Base-by-base conservation (phyloP, 2,888 invertebrate genomes). In the Beris chalybata region DNA sequence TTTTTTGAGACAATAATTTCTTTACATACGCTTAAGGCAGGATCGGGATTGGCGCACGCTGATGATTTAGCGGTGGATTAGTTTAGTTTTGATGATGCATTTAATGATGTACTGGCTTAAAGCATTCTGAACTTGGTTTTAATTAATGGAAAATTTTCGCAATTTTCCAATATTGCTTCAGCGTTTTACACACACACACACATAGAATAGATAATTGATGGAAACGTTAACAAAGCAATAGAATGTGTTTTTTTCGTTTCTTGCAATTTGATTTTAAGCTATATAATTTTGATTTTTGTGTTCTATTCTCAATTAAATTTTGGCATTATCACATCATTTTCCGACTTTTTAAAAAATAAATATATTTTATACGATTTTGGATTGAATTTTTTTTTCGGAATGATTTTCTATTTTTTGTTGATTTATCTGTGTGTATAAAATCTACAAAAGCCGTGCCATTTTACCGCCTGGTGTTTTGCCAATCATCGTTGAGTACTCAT, bases 401-500 rank as follows among this genome's bases (percentile, higher is more conserved):
- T 50, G 13, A n/a, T 50, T 50, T 50, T 50, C 6, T 50, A 22
- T 22, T 22, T 22, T 48, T 38, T 38, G 6, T 53, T 13, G n/a
- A 13, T 53, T 53, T 22, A 53, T 53, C 3, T 53, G 12, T 53
- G 12, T 22, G 12, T n/a, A 45, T 58, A 12, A 44, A 22, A 52
- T 63, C 66, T 78, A 80, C 74, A 80, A 80, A 73, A 80, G 77
- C 73, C 80, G 77, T 73, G 79, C 79, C 78, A 79, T 81, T 78
- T 80, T 80, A 71, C 81, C 79, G 73, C 80, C 78, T 67, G 79
- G 76, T 71, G 78, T 75, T 76, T 81, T 81, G 76, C 81, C 80
- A 78, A 80, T 79, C 79, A 81, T 79, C 71, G 80, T 76, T 71
- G 79, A 78, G 75, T 79, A 81, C 74, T 80, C 81, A 78, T 80